Base-by-base conservation (phyloP, 2,888 invertebrate species). In the Plagodis pulveraria region DNA sequence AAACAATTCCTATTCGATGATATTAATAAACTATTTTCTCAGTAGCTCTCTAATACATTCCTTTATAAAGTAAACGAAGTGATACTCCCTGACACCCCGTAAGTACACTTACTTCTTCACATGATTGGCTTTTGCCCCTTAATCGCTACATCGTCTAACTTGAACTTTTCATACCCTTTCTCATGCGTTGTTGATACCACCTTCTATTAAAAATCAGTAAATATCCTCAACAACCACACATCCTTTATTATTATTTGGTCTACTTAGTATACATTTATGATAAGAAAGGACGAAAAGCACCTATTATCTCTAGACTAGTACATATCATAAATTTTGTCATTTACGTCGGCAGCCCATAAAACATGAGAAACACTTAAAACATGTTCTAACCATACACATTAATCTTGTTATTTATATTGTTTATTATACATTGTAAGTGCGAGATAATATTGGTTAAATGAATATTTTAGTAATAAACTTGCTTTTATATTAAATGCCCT, bases 351-450 rank as follows among this genome's bases (percentile, higher is more conserved):
- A 49, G 51, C 34, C 49, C 47, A 60, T 60, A 49, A 56, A 60
- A 34, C 52, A 52, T 36, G 36, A 49, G 50, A 41, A 55, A 52
- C 22, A 47, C 45, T 45, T 56, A 49, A 52, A 56, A 61, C 56
- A 44, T 12, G 49, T 33, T 56, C 56, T 61, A 56, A 56, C 50
- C 45, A 59, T 53, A 56, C 56, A 56, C 53, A 56, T 56, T 50
- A 34, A 6, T 22, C 22, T 51, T 9, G 35, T 51, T 44, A 59
- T 59, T 59, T 55, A 59, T 55, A 51, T 51, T 55, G 47, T 51
- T 42, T 48, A 43, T 50, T 22, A 42, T 33, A n/a, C 33, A 33
- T 59, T 58, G 44, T 48, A 44, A 50, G 53, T 5, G 50, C 10
- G 35, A 50, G 50, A 56, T 50, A 46, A 40, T 41, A 45, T 34